Base-by-base conservation (phyloP, 1,140 invertebrate genomes). In the Leptonema lineaticorne region DNA sequence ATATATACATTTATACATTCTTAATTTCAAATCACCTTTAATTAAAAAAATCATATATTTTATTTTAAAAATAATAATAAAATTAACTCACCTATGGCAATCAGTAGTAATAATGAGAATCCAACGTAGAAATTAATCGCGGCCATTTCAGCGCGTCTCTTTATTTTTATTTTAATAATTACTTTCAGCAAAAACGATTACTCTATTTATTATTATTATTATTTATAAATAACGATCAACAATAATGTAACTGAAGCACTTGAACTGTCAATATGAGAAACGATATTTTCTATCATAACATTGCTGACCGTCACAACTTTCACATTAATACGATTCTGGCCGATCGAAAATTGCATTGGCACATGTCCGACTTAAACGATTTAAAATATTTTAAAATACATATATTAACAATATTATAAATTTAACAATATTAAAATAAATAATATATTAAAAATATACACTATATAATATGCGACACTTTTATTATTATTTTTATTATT, bases 271-370 rank as follows among this genome's bases (percentile, higher is more conserved):
- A n/a, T n/a, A n/a, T 18, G 28, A 33, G 57, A 59, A 59, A 37
- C 57, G 30, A 20, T 18, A 59, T 59, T 59, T 30, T 30, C 30
- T n/a, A 59, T 59, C 30, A 37, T 20, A 59, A 59, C 57, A 62
- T 62, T 16, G 29, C 24, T 37, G 26, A 37, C 58, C 29, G 58
- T 27, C 37, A 62, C 59, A 62, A 62, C 59, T 62, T 62, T 62
- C 59, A 62, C 59, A 58, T 28, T 9, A 28, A 30, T 9, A 24
- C 58, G 28, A 41, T 16, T 28, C 53, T 16, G 7, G 22, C 37
- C 16, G 37, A 16, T 41, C 24, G 48, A 20, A 53, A 53, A 53
- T 26, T 20, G 22, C 37, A 41, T 18, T 11, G 18, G 24, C 56
- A 58, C 56, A 58, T 58, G 56, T 26, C 56, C 20, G 9, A 58